phyloP scores from a whole-genome alignment of 2,888 invertebrate genomes.

The Tiliacea citrago region DNA sequence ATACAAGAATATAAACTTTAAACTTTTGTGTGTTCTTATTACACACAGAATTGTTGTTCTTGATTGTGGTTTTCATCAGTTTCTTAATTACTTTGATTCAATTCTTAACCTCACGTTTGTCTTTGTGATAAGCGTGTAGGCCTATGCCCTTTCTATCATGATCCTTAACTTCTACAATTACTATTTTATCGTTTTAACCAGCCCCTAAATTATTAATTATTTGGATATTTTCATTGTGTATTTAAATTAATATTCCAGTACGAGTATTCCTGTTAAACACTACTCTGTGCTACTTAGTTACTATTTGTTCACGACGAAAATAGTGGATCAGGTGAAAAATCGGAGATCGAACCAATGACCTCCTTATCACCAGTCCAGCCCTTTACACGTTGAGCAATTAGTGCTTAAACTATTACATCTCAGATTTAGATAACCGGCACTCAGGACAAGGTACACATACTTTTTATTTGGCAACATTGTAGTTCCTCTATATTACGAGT shows the following conservation, averaged over 20 bases:
- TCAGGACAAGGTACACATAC: no score
- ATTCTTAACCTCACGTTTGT: not conserved
- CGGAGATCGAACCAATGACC: not conserved
- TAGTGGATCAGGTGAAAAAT: no score
- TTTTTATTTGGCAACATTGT: not conserved
- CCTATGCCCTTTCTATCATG: not conserved
- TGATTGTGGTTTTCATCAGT: not conserved
- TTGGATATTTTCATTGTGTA: not conserved
- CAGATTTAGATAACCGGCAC: no score
- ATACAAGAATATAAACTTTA: slow-evolving; percentile 6
- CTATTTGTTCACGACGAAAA: not conserved
- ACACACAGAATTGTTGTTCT: not conserved
- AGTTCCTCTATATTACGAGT: not conserved
- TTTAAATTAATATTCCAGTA: not conserved
- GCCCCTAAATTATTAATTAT: not conserved
- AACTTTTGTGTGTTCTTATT: not conserved
- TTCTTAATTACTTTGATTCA: not conserved
- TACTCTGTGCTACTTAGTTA: not conserved
- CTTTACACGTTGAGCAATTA: not conserved
- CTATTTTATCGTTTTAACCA: not conserved
- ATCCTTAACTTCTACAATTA: not conserved
- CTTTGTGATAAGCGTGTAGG: not conserved
- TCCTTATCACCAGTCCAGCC: not conserved
- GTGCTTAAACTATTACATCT: not conserved
- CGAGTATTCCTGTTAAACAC: not conserved